A percentile compares a stretch with the other conserved stretches of the same genome.
These are phyloP conservation scores for Lagria hirta DNA, from an alignment of 2,888 invertebrate species.

Conservation along the genomic window DNA sequence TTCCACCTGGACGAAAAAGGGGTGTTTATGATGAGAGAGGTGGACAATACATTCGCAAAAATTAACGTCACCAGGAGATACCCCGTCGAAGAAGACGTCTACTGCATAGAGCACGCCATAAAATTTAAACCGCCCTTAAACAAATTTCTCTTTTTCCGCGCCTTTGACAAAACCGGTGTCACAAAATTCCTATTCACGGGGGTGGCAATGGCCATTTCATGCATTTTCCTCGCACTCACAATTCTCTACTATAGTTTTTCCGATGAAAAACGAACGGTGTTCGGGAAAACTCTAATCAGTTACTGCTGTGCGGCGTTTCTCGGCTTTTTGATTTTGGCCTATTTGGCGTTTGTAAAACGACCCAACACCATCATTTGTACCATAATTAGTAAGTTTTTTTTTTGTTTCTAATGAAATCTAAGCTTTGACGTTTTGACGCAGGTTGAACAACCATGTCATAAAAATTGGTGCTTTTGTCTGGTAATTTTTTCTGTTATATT, in stretches of 20 bases:
- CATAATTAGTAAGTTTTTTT: constrained; percentile 26
- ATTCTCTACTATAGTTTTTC: constrained; percentile 24
- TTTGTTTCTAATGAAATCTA: too few relatives aligned
- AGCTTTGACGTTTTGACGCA: too few relatives aligned
- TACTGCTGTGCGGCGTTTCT: constrained; percentile 36
- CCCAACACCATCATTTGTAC: constrained; percentile 17
- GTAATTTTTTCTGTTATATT: too few relatives aligned
- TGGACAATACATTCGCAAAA: constrained; percentile 11
- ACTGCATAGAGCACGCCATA: constrained; percentile 26
- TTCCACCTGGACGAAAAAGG: constrained; percentile 30
- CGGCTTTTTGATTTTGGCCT: constrained; percentile 32
- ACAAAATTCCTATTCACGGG: constrained; percentile 23
- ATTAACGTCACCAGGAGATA: constrained; percentile 10
- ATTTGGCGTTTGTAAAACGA: constrained; percentile 18
- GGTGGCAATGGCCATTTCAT: constrained; percentile 24
- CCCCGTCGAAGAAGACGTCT: constrained; percentile 13
- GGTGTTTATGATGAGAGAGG: constrained; percentile 20
- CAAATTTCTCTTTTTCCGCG: constrained; percentile 31
- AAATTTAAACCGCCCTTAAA: constrained; percentile 13
- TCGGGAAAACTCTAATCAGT: constrained; percentile 42
- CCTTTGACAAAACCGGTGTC: constrained; percentile 5
- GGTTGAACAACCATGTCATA: too few relatives aligned
- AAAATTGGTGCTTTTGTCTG: too few relatives aligned
- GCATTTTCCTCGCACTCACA: constrained; percentile 18
- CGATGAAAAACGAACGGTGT: constrained; percentile 35